Evolutionary conservation across 2,888 invertebrate species (phyloP).

Genomic region (Sicus ferrugineus): DNA sequence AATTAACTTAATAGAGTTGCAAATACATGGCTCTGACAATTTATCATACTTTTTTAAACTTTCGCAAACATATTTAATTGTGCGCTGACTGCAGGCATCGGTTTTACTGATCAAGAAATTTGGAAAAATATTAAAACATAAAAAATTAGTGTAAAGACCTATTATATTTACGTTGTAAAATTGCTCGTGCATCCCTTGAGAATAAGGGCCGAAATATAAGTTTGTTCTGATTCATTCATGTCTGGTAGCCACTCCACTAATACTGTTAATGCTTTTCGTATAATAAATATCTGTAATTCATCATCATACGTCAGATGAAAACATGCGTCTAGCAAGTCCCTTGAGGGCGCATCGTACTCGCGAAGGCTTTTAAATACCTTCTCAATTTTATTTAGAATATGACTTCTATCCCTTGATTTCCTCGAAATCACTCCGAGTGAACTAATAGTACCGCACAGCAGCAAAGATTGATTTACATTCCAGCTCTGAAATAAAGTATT

Average conservation of each 20-base stretch:
- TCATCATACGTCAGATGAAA: conserved; percentile 65
- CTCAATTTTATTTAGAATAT: conserved; percentile 52
- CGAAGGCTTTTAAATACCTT: conserved; percentile 59
- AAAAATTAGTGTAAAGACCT: background rate
- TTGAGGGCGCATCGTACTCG: conserved; percentile 64
- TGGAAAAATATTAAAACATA: conserved; percentile 37
- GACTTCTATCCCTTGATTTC: conserved; percentile 53
- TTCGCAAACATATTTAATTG: conserved; percentile 65
- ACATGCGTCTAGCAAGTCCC: conserved; percentile 64
- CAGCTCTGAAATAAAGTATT: conserved; percentile 54
- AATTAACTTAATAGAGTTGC: conserved; percentile 67
- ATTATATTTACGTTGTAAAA: conserved; percentile 63
- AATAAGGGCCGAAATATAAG: conserved; percentile 61
- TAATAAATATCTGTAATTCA: conserved; percentile 50
- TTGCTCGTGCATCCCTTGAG: conserved; percentile 66
- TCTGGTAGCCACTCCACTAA: conserved; percentile 67
- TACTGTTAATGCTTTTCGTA: conserved; percentile 66
- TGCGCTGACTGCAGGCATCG: conserved; percentile 66
- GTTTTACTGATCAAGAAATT: conserved; percentile 65
- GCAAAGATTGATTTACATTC: conserved; percentile 55
- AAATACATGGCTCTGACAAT: conserved; percentile 64
- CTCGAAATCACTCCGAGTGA: conserved; percentile 54
- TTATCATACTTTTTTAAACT: conserved; percentile 63
- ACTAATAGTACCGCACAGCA: conserved; percentile 56
- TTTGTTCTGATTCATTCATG: conserved; percentile 62